Evolutionary conservation across 2,888 invertebrate species (phyloP), one percentile per base, ranked within the genome.

Genomic region (Ornithoptera alexandrae): DNA sequence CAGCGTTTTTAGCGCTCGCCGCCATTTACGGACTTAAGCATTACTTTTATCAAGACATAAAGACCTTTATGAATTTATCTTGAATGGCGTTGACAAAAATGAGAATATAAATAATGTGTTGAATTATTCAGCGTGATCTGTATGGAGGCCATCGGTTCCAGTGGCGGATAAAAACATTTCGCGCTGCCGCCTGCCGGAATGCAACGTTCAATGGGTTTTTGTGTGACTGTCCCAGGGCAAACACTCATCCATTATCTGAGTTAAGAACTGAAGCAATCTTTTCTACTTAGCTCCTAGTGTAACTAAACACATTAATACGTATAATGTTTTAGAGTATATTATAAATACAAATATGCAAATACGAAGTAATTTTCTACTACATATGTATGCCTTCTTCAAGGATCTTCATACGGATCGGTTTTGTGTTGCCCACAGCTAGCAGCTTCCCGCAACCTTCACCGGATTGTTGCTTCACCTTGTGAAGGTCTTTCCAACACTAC

Each of bases 61-160:
- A 89, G 89, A 88, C 85, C 84, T 85, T 87, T 89, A 90, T 90
- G 90, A 91, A 90, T 91, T 87, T 84, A 88, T 89, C 84, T 81
- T 87, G 87, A 89, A 90, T 88, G 90, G 91, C 90, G 90, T 90
- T 90, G 91, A 89, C 88, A 91, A 92, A 92, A 92, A 92, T 90
- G 90, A 89, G 90, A 91, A 89, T 90, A 90, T 92, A 90, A 89
- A 90, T 89, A 88, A 87, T 89, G 86, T 81, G 81, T 85, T 92
- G 92, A 92, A 92, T 92, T 84, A 92, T 92, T 89, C 92, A 92
- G 92, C 91, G 92, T 91, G 89, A 91, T 91, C 89, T 89, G 90
- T 90, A 90, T 90, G 91, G 89, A 85, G 74, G 86, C 79, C 81
- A 71, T 81, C 79, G 80, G 82, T 80, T 81, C 80, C 79, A 74